Conservation (phyloP, 1,140 invertebrate genomes). For the Bombus breviceps region DNA sequence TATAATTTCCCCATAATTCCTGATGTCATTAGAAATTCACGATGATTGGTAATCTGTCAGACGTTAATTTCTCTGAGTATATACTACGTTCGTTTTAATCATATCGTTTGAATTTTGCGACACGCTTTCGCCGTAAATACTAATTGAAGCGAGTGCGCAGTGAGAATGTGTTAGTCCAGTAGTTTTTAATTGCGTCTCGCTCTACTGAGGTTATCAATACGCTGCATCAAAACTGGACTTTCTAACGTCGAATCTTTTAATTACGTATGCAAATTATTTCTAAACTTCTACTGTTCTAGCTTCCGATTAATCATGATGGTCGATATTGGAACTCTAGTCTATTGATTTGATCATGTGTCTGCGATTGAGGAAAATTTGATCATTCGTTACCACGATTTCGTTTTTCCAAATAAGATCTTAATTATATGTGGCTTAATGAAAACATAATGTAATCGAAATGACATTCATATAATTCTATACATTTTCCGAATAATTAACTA, state of each 20-base stretch:
- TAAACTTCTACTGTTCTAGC: not conserved
- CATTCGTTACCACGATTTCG: no score
- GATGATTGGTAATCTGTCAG: not conserved
- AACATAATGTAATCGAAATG: not conserved
- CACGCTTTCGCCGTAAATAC: conserved; percentile 14
- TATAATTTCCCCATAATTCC: not conserved
- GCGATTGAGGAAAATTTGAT: not conserved
- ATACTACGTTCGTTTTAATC: not conserved
- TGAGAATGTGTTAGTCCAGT: not conserved
- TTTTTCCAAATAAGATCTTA: no score
- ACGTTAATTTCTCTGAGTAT: no score
- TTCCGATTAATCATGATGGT: not conserved
- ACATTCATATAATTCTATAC: not conserved
- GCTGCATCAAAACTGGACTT: not conserved
- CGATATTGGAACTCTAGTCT: not conserved
- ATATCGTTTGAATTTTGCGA: not conserved
- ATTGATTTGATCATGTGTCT: not conserved
- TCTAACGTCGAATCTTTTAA: not conserved
- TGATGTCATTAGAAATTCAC: conserved; percentile 23
- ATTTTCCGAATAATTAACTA: not conserved
- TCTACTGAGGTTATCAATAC: not conserved
- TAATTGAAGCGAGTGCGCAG: not conserved
- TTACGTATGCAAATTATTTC: not conserved
- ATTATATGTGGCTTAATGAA: not conserved
- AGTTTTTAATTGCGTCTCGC: not conserved